A percentile compares a stretch with the other conserved stretches of the same genome.
phyloP scores from a whole-genome alignment of 2,113 vertebrate species.

The Melanerpes formicivorus region DNA sequence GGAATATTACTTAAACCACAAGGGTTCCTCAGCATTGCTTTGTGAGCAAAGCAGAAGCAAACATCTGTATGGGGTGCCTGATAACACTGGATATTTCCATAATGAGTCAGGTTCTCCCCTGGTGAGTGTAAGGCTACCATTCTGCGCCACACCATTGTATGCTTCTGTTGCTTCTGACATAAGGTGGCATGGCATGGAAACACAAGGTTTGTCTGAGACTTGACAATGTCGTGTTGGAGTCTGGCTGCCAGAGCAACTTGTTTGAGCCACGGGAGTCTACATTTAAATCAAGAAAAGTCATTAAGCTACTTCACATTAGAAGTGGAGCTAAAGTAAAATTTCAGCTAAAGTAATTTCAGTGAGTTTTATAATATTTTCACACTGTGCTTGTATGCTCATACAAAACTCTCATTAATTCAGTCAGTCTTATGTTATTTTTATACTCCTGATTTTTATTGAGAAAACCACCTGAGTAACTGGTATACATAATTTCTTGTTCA shows the following conservation, averaged over 20 bases:
- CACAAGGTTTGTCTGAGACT: not conserved
- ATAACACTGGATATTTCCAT: not conserved
- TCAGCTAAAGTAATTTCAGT: not conserved
- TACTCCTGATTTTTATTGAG: not conserved
- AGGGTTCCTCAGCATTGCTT: not conserved
- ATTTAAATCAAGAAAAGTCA: not conserved
- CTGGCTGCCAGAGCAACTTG: conserved; percentile 1
- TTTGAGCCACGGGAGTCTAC: not conserved
- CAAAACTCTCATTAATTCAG: not conserved
- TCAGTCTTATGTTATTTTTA: not conserved
- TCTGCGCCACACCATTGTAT: not conserved
- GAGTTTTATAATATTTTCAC: not conserved
- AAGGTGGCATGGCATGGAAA: not conserved
- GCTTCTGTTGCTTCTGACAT: not conserved
- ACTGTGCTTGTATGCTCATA: not conserved
- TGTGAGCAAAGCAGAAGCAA: not conserved
- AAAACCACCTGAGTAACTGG: not conserved
- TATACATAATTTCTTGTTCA: not conserved
- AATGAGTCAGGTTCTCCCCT: not conserved
- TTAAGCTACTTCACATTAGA: not conserved
- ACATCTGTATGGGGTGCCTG: not conserved
- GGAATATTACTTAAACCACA: not conserved
- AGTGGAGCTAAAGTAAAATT: not conserved
- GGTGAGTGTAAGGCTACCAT: not conserved
- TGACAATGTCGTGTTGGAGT: fast-evolving